Evolutionary conservation across 2,888 invertebrate genomes (phyloP).

Genomic region (Tenthredo amoena): DNA sequence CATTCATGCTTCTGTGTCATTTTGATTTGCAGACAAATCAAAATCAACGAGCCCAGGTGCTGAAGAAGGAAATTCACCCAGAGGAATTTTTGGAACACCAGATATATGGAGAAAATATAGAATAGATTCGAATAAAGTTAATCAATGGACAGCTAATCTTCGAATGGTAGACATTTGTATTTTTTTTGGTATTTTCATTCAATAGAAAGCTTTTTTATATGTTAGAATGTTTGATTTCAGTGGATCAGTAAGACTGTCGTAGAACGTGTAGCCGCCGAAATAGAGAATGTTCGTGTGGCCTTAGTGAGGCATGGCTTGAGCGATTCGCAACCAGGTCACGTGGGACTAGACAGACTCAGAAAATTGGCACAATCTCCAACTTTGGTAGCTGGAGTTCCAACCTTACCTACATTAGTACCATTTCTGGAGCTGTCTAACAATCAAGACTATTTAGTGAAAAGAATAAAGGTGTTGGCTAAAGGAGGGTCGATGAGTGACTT

Average conservation of each 20-base stretch:
- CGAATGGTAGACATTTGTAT: constrained; percentile 81
- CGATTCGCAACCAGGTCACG: constrained; percentile 84
- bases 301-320: constrained; percentile 85
- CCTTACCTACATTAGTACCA: constrained; percentile 84
- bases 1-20: constrained; percentile 45
- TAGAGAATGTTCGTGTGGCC: constrained; percentile 85
- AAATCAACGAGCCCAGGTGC: constrained; percentile 76
- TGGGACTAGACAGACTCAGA: constrained; percentile 87
- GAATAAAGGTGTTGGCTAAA: constrained; percentile 88
- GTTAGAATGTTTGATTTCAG: constrained; percentile 76
- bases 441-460: constrained; percentile 91
- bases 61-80: constrained; percentile 78
- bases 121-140: constrained; percentile 84
- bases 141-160: constrained; percentile 89
- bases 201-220: background rate
- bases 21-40: constrained; percentile 67
- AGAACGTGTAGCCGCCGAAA: constrained; percentile 86
- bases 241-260: constrained; percentile 94
- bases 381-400: constrained; percentile 80
- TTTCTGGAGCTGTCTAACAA: constrained; percentile 91
- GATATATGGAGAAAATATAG: constrained; percentile 83
- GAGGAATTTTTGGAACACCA: constrained; percentile 76
- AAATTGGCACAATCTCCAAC: constrained; percentile 84
- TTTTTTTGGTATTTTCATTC: background rate
- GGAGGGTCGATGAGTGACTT: constrained; percentile 95